Evolutionary conservation across 92 coral and sea anemone species (phyloP).

Genomic region (Actinostola sp.): DNA sequence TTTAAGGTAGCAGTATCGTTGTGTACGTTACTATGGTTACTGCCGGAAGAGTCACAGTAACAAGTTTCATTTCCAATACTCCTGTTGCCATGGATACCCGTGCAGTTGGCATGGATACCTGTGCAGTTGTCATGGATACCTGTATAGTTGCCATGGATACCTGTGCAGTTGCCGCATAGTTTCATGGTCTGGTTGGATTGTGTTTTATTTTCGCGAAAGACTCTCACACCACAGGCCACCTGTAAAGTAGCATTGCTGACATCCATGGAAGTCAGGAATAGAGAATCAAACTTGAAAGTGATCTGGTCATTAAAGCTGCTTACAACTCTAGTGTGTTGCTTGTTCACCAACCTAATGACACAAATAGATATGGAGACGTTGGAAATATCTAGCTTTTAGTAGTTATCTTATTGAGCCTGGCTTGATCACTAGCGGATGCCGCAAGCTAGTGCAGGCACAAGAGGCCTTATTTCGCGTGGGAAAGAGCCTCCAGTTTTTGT

Average conservation of each 20-base stretch:
- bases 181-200: background rate
- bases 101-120: conserved; percentile 4
- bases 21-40: background rate
- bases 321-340: background rate
- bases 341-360: background rate
- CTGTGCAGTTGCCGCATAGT: background rate
- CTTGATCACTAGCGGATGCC: too few relatives aligned
- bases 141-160: background rate
- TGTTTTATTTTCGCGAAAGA: background rate
- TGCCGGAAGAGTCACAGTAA: background rate
- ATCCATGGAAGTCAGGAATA: background rate
- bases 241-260: background rate
- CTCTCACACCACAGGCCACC: background rate
- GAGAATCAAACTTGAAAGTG: background rate
- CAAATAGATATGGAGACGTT: background rate
- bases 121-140: conserved; percentile 2
- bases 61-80: too few relatives aligned
- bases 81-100: too few relatives aligned
- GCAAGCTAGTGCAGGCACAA: too few relatives aligned
- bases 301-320: background rate
- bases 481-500: too few relatives aligned
- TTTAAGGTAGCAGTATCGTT: background rate
- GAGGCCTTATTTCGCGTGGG: too few relatives aligned
- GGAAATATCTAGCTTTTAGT: too few relatives aligned
- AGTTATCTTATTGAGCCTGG: too few relatives aligned